phyloP scores from a whole-genome alignment of 2,797 vertebrate genomes.

The Remorina albescens region DNA sequence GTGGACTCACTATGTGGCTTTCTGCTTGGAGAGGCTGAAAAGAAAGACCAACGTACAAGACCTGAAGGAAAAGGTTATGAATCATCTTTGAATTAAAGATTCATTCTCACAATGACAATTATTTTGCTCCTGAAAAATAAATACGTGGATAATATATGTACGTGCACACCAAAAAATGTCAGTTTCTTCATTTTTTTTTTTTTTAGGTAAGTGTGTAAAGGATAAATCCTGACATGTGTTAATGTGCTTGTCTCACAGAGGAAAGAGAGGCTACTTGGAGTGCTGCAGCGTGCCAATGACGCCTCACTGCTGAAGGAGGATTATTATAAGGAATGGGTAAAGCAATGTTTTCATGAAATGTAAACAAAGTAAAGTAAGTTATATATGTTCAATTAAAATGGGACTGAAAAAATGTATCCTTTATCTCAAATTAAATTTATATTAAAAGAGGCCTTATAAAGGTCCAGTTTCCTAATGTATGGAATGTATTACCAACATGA shows the following conservation, averaged over 20 bases:
- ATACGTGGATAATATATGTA: too few species aligned
- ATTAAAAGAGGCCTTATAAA: not conserved
- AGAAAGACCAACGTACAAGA: constrained; percentile 91
- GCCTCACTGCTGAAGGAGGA: constrained; percentile 84
- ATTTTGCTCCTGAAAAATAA: not conserved
- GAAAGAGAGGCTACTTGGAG: constrained; percentile 84
- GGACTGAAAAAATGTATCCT: not conserved
- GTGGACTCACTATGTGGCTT: constrained; percentile 91
- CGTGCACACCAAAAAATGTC: not conserved
- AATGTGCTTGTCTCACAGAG: constrained; percentile 82
- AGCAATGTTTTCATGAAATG: constrained; percentile 11
- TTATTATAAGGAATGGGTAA: constrained; percentile 93
- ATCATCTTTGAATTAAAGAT: not conserved
- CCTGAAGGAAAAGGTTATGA: constrained; percentile 89
- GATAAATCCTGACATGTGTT: constrained; percentile 13
- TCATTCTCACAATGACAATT: not conserved
- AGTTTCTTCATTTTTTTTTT: not conserved
- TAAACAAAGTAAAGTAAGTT: constrained; percentile 1
- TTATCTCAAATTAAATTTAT: not conserved
- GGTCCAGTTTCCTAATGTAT: not conserved
- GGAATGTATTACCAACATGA: constrained; percentile 8
- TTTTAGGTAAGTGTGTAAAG: not conserved
- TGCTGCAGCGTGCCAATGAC: constrained; percentile 87
- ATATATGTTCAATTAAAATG: not conserved
- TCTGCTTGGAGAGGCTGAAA: constrained; percentile 90